Base-by-base conservation (phyloP, 2,888 invertebrate species). In the Empis stercorea region DNA sequence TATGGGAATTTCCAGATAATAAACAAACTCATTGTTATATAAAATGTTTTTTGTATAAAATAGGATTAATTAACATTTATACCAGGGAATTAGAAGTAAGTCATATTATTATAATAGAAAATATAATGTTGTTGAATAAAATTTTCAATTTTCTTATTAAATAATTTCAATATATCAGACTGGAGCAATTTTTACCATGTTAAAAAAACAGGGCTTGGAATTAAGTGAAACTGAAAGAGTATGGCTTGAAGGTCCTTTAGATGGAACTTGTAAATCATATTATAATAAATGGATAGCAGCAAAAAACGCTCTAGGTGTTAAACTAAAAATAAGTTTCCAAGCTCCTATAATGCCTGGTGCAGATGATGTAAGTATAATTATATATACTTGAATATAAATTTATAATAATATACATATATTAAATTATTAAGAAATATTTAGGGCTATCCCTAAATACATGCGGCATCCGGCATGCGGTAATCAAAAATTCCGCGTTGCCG, bases 11-110 rank as follows among this genome's bases (percentile, higher is more conserved):
- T 50, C 56, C 53, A n/a, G 52, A 58, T 44, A 55, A 56, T 30
- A 51, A 54, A 30, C 51, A 56, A 16, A 61, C 61, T 5, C 56
- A 59, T 44, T 60, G 61, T 47, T 60, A 56, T 48, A 47, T 61
- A 10, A 57, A 59, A 45, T 63, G 62, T 45, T 54, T 61, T 43
- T 56, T 63, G 16, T 52, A 51, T 27, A 57, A 56, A 53, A 51
- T 58, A 45, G 60, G 61, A 17, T 52, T 63, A 46, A 60, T 60
- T 53, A 44, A 62, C 57, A n/a, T 34, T 5, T 5, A 10, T n/a
- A 34, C 34, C 4, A 13, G 34, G 5, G 34, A 9, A 34, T 34
- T 34, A 7, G 4, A 13, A 5, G 34, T 34, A 34, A 34, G 34
- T 34, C n/a, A n/a, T n/a, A 4, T 27, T 27, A 6, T 27, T 27